Evolutionary conservation across 2,797 vertebrate genomes (phyloP), one percentile per base, ranked within the genome.

Genomic region (Echiichthys vipera): DNA sequence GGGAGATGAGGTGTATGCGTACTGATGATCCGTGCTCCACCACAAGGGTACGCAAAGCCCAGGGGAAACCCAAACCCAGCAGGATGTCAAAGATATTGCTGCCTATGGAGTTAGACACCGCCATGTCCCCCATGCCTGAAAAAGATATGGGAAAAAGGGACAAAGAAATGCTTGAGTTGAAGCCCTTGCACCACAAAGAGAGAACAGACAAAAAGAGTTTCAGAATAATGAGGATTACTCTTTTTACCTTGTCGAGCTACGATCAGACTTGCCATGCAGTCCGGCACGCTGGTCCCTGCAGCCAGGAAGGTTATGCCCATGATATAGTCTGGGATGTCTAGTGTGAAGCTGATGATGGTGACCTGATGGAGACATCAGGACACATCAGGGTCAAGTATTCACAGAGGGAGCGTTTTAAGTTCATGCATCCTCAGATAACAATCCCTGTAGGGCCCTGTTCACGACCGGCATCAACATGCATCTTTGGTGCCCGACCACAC

Each of bases 21-120:
- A 95, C 94, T 65, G 81, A 57, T 65, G 94, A 94, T 73, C 95
- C 94, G 2, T 94, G 80, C 7, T 95, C 93, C 78, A 95, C 94
- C 69, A 95, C 84, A 10, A 95, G 92, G 17, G 94, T 95, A 15
- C 94, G 92, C 50, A 95, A 74, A 71, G 94, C 85, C 95, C 95
- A 95, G 42, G 95, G 95, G 80, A 95, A 95, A 54, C 95, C 95
- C 84, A 95, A 81, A 43, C 95, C 95, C 74, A 95, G 76, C 74
- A 95, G 88, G 85, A 95, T 95, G 91, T 95, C 95, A 83, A 95
- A 95, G 77, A 95, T 95, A 85, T 95, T 95, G 84, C 95, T 95
- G 74, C 95, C 95, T 42, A 95, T 95, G 63, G 95, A 95, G 88
- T 95, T 95, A 3, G 95, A 95, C 70, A 95, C 94, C 0, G 95